Evolutionary conservation across 2,797 vertebrate genomes (phyloP).

Genomic region (Sebastolobus altivelis): DNA sequence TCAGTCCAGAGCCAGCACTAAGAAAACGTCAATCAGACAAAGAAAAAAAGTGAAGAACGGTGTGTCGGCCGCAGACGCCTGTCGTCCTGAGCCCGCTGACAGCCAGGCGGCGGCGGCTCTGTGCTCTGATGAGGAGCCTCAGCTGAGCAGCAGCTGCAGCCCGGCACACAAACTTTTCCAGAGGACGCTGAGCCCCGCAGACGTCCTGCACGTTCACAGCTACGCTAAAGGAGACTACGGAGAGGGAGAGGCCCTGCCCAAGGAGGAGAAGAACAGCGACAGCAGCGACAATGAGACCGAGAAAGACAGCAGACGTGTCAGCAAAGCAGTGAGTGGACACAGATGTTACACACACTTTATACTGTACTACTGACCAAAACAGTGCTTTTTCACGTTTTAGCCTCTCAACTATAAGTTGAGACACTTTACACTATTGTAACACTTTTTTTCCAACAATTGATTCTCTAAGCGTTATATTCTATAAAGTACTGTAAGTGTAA

Average conservation of each 20-base stretch:
- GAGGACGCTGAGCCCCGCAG: slow-evolving; percentile 86
- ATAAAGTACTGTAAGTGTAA: neutral
- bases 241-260: slow-evolving; percentile 68
- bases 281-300: slow-evolving; percentile 60
- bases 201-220: slow-evolving; percentile 92
- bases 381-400: too few relatives aligned
- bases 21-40: slow-evolving; percentile 57
- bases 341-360: neutral
- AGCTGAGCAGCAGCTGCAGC: slow-evolving; percentile 35
- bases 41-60: slow-evolving; percentile 68
- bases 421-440: neutral
- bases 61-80: neutral
- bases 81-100: slow-evolving; percentile 38
- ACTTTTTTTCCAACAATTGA: neutral
- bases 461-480: neutral
- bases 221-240: slow-evolving; percentile 89
- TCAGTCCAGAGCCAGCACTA: slow-evolving; percentile 51
- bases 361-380: too few relatives aligned
- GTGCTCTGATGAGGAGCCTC: slow-evolving; percentile 28
- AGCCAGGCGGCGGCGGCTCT: neutral
- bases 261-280: slow-evolving; percentile 76
- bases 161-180: slow-evolving; percentile 81
- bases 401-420: neutral
- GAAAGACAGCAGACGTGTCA: slow-evolving; percentile 51
- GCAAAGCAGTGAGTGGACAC: slow-evolving; percentile 50